These are phyloP conservation scores for Aphelenchoides besseyi DNA, from an alignment of 1,140 invertebrate species.

Conservation along the genomic window DNA sequence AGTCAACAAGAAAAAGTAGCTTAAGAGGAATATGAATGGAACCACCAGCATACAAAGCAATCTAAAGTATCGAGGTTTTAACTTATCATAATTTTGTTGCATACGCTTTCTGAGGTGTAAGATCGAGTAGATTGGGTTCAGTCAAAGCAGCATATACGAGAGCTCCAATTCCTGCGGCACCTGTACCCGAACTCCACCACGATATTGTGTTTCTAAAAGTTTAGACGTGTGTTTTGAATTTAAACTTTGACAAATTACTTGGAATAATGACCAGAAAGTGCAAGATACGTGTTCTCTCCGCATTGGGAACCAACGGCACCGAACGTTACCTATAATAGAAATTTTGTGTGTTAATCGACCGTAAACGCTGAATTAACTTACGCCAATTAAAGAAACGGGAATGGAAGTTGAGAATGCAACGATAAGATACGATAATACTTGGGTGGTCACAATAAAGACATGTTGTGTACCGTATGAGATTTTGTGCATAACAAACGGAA, in stretches of 20 bases:
- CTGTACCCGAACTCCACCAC: constrained; percentile 48
- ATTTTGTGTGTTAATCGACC: too few relatives aligned
- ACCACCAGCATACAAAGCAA: constrained; percentile 49
- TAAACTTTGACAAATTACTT: constrained; percentile 19
- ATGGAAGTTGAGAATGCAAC: constrained; percentile 39
- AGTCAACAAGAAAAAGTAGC: constrained; percentile 43
- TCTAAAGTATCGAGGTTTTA: constrained; percentile 34
- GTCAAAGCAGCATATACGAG: constrained; percentile 40
- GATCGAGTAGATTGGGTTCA: constrained; percentile 38
- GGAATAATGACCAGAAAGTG: constrained; percentile 33
- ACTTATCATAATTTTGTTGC: too few relatives aligned
- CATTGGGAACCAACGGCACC: constrained; percentile 34
- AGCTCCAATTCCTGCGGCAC: constrained; percentile 54
- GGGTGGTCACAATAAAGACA: constrained; percentile 14
- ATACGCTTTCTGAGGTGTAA: constrained; percentile 32
- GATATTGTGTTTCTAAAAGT: constrained; percentile 48
- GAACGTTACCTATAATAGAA: too few relatives aligned
- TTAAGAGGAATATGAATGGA: constrained; percentile 37
- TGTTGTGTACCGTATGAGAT: constrained; percentile 19
- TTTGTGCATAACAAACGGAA: constrained; percentile 27
- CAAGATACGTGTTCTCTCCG: constrained; percentile 40
- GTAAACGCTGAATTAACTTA: too few relatives aligned
- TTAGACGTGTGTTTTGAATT: neutral
- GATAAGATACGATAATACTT: constrained; percentile 25
- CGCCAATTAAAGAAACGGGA: constrained; percentile 30